Base-by-base conservation (phyloP, 2,888 invertebrate genomes). In the Andrena marginata region DNA sequence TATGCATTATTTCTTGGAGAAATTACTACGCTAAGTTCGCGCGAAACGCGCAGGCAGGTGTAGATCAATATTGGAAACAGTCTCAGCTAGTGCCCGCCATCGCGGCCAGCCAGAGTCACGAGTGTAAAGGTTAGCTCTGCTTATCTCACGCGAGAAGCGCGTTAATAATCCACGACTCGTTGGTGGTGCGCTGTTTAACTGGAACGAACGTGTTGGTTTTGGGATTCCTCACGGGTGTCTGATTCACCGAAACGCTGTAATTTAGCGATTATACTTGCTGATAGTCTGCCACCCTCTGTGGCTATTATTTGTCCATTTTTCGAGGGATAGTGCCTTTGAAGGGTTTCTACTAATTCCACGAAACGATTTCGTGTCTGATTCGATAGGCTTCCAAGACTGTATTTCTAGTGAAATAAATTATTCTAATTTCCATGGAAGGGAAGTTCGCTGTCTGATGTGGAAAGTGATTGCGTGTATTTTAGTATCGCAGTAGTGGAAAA, bases 61-160 rank as follows among this genome's bases (percentile, higher is more conserved):
- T 74, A 69, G 74, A 83, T 82, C 83, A 60, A 83, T 83, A 83
- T 83, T 51, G 70, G 48, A 49, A 74, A 68, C 64, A 74, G 67
- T 35, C 42, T 26, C 35, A 26, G 54, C n/a, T 72, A 68, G 74
- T 54, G 62, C 35, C 71, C 67, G 51, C 70, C 31, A 33, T 31
- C 75, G 62, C 67, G 62, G 23, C 31, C 60, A 10, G 80, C 49
- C 23, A 59, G 62, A 65, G 74, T 75, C 75, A 80, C 80, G 72
- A 69, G 69, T 70, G 63, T 64, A 76, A 79, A 83, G 84, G 84
- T 83, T 84, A 79, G 79, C 62, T 42, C n/a, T 7, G 56, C 75
- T 84, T 83, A 83, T 84, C 84, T 84, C 84, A 84, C 84, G 84
- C 84, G 84, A 84, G 73, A 69, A 23, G 35, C 65, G 60, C 79